Evolutionary conservation across 2,888 invertebrate species (phyloP).

Genomic region (Campoletis raptor): DNA sequence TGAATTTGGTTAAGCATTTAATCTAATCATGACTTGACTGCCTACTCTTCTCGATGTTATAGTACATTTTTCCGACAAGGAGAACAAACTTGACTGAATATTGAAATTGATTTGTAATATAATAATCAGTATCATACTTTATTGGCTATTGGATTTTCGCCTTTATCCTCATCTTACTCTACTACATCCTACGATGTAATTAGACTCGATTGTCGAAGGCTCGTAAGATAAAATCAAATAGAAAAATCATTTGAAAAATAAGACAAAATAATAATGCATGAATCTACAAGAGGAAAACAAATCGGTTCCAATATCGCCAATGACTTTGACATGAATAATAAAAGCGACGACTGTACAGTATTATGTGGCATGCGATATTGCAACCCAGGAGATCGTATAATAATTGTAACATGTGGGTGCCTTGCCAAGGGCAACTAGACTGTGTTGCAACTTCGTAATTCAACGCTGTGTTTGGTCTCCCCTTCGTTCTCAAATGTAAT

Average conservation of each 20-base stretch:
- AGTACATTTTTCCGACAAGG: background rate
- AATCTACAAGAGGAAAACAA: constrained; percentile 22
- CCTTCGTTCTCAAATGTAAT: constrained; percentile 16
- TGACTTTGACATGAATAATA: constrained; percentile 67
- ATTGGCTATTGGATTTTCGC: constrained; percentile 42
- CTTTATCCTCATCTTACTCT: background rate
- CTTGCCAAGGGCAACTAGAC: constrained; percentile 63
- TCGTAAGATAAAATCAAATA: constrained; percentile 34
- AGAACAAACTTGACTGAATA: background rate
- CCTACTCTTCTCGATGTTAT: background rate
- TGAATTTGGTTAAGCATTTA: constrained; percentile 14
- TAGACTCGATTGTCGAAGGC: constrained; percentile 59
- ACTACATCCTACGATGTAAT: constrained; percentile 51
- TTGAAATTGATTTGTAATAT: constrained; percentile 3
- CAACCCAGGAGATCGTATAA: constrained; percentile 52
- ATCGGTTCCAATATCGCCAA: constrained; percentile 62
- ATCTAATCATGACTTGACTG: constrained; percentile 3
- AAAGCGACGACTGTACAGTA: constrained; percentile 32
- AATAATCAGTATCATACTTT: constrained; percentile 8
- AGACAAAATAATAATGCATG: constrained; percentile 22
- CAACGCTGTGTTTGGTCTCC: constrained; percentile 55
- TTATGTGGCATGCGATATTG: constrained; percentile 53
- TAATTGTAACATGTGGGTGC: constrained; percentile 70
- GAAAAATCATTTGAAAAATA: constrained; percentile 48
- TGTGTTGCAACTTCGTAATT: constrained; percentile 66